These are phyloP conservation scores for Carapus acus DNA, from an alignment of 2,797 vertebrate species.

Conservation along the genomic window DNA sequence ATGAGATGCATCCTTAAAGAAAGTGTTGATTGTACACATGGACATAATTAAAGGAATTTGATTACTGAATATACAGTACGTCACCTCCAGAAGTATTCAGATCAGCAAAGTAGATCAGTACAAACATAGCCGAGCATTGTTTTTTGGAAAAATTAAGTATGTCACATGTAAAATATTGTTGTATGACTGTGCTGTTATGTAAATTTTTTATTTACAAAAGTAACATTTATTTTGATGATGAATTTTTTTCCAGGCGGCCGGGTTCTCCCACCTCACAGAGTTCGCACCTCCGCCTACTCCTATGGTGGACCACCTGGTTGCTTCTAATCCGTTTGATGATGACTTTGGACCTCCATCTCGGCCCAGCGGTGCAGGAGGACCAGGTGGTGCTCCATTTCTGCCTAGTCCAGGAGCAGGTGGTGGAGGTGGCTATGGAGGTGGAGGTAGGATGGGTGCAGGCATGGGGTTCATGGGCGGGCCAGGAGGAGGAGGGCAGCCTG, in stretches of 20 bases:
- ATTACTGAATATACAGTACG: too few species aligned
- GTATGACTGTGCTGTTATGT: too few species aligned
- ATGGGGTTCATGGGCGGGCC: constrained; percentile 77
- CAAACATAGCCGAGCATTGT: too few species aligned
- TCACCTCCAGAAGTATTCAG: too few species aligned
- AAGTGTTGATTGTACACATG: too few species aligned
- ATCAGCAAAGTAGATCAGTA: too few species aligned
- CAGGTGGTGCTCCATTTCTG: constrained; percentile 80
- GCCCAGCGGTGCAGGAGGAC: constrained; percentile 67
- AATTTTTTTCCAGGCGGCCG: constrained; percentile 79
- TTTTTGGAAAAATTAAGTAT: too few species aligned
- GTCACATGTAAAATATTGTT: too few species aligned
- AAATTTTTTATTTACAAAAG: too few species aligned
- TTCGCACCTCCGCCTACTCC: constrained; percentile 95
- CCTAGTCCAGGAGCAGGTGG: constrained; percentile 76
- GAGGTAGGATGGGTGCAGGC: constrained; percentile 73
- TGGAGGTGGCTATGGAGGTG: constrained; percentile 75
- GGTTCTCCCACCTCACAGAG: constrained; percentile 95
- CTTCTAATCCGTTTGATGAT: constrained; percentile 97
- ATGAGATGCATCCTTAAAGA: too few species aligned
- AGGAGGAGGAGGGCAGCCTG: constrained; percentile 70
- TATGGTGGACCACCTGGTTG: constrained; percentile 97
- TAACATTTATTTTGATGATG: too few species aligned
- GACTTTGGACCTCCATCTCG: constrained; percentile 85
- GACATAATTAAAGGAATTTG: too few species aligned